Base-by-base conservation (phyloP, 2,888 invertebrate genomes). In the Mimumesa dahlbomi region DNA sequence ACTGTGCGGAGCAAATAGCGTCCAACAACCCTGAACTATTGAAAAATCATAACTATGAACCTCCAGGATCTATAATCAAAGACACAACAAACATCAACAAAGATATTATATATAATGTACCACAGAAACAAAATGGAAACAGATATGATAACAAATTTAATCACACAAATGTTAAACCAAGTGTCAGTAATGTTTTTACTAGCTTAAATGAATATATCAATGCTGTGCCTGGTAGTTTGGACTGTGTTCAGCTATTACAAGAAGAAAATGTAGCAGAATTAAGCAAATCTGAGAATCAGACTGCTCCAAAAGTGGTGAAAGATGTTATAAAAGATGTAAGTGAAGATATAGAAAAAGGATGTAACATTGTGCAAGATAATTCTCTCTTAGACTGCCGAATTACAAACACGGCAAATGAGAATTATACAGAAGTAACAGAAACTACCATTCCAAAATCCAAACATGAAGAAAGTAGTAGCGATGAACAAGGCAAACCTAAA, bases 171-270 rank as follows among this genome's bases (percentile, higher is more conserved):
- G 88, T 83, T 34, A 91, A 91, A 76, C 90, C 91, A 29, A 91
- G 90, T 56, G 93, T 93, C 53, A 92, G 92, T 58, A 93, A 93
- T 81, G 93, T 93, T 22, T 93, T 93, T 75, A 92, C 91, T 79
- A 93, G 93, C 83, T 88, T 93, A 52, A 92, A 93, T 68, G 93
- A 93, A 58, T 93, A 93, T 82, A 88, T 92, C 58, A 92, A 91
- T 79, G 90, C 91, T 5, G 84, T 89, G 6, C 85, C 85, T 19
- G 84, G 81, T 34, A 87, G 83, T 56, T 76, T 85, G 38, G 81
- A 82, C 38, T 80, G 64, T n/a, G 49, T 71, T 14, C 68, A 69
- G n/a, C n/a, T n/a, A n/a, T n/a, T n/a, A n/a, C n/a, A n/a, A n/a
- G n/a, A n/a, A n/a, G n/a, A n/a, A n/a, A n/a, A n/a, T 19, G 49